A percentile compares a stretch with the other conserved stretches of the same genome.
Evolutionary conservation across 2,113 vertebrate genomes (phyloP).

Genomic region (Elephantulus edwardii): DNA sequence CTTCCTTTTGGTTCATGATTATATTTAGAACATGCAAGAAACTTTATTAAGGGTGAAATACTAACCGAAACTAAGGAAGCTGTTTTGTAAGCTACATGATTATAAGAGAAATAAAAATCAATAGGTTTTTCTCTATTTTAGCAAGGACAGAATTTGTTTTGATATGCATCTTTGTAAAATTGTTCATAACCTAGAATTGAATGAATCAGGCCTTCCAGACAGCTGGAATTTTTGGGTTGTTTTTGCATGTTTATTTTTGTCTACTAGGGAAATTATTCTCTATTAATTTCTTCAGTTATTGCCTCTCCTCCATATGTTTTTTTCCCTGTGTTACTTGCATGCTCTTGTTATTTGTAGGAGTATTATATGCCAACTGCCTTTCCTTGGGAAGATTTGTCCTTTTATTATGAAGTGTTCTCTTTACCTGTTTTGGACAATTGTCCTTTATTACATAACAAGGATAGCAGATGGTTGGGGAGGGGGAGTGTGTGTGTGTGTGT

Average conservation of each 20-base stretch:
- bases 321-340: neutral
- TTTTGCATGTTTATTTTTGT: neutral
- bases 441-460: slow-evolving; percentile 1
- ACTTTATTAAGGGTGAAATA: neutral
- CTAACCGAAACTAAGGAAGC: neutral
- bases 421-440: neutral
- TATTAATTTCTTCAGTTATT: neutral
- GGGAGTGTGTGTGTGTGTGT: neutral
- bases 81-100: neutral
- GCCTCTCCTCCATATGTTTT: neutral
- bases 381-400: neutral
- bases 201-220: neutral
- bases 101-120: neutral
- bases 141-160: neutral
- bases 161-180: neutral
- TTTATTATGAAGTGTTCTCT: neutral
- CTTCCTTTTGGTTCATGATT: neutral
- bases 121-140: neutral
- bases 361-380: neutral
- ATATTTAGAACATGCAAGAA: neutral
- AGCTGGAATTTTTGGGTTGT: neutral
- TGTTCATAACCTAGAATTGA: neutral
- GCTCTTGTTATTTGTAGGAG: neutral
- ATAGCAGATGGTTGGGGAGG: neutral
- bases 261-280: neutral